Base-by-base conservation (phyloP, 2,888 invertebrate genomes). In the Thera obeliscata region DNA sequence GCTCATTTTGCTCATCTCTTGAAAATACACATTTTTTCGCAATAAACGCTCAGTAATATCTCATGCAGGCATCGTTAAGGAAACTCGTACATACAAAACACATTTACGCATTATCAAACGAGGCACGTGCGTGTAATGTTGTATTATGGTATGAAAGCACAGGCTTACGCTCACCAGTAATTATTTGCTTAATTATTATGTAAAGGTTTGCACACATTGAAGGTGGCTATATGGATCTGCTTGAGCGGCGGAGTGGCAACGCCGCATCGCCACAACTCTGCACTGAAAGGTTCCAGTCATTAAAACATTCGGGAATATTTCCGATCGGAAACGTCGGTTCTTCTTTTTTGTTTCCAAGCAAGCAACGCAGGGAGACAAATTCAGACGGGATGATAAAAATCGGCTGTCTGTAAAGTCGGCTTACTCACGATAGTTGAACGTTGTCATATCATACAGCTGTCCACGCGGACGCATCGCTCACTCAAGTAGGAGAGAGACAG, bases 61-160 rank as follows among this genome's bases (percentile, higher is more conserved):
- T 69, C 66, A 38, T 57, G 68, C 9, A 66, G 59, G 62, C 69
- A 65, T 66, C 52, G 61, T 66, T 66, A 61, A 59, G 57, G 61
- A 58, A 61, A 48, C 54, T 49, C 66, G 63, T 66, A 56, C 66
- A 64, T 69, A 61, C 57, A 61, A 62, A 68, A 60, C 64, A 66
- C 70, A 69, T 67, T 70, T 68, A 64, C 57, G 54, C 64, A 62
- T 55, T 67, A 66, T 48, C 46, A 59, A 33, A 50, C 48, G 60
- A 35, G 43, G 64, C 70, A 72, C 66, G 70, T 70, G 72, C 64
- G 50, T 56, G 61, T 72, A 67, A 73, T 68, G 60, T 69, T 61
- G 52, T 55, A 58, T 48, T 64, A 61, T 33, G 12, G 48, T 35
- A 49, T 59, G 9, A 56, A 52, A 33, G 22, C 9, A 43, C 58